phyloP scores from a whole-genome alignment of 2,888 invertebrate species.

The Unio delphinus region DNA sequence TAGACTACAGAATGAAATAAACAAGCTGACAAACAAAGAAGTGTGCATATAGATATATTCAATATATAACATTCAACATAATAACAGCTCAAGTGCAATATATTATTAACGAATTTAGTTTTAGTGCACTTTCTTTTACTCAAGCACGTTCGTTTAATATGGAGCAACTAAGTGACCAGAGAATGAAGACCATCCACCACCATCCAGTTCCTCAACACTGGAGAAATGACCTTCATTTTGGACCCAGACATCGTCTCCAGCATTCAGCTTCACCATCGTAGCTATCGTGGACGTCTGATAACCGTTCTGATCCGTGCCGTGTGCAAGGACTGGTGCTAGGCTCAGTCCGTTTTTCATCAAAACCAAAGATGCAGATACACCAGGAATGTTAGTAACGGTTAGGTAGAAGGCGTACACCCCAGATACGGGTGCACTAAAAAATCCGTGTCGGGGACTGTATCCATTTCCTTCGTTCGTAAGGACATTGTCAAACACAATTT shows the following conservation, averaged over 20 bases:
- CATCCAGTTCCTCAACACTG: constrained; percentile 17
- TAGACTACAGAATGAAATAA: no score
- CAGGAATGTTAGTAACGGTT: constrained; percentile 18
- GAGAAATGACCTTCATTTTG: constrained; percentile 26
- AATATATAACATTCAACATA: no score
- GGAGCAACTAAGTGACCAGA: constrained; percentile 13
- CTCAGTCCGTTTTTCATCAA: constrained; percentile 15
- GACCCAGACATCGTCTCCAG: constrained; percentile 26
- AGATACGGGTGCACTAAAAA: constrained; percentile 17
- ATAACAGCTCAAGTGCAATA: no score
- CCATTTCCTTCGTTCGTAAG: constrained; percentile 21
- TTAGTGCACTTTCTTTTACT: no score
- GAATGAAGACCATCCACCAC: constrained; percentile 17
- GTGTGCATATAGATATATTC: no score
- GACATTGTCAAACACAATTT: constrained; percentile 19
- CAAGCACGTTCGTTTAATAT: no score
- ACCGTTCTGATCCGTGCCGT: constrained; percentile 13
- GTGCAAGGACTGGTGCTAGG: constrained; percentile 11
- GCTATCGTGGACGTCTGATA: constrained; percentile 21
- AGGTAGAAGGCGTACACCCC: constrained; percentile 24
- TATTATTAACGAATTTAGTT: no score
- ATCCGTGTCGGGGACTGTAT: constrained; percentile 13
- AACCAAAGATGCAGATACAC: constrained; percentile 15
- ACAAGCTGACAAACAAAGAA: no score
- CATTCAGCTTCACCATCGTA: constrained; percentile 8